Evolutionary conservation across 2,797 vertebrate species (phyloP).

Genomic region (Ctenopoma multispine): DNA sequence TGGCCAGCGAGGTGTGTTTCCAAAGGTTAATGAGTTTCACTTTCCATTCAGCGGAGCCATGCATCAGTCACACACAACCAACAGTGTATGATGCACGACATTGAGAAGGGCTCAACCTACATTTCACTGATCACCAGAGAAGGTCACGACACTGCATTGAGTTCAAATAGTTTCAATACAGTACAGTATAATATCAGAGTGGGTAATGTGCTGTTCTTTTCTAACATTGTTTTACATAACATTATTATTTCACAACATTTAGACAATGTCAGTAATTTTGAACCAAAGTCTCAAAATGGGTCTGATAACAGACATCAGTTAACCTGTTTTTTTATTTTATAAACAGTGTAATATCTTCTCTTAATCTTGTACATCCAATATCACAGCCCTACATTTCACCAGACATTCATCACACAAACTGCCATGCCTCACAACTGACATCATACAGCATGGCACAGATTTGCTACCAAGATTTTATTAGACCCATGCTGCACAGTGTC

Average conservation of each 20-base stretch:
- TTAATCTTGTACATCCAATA: neutral
- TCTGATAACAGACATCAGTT: neutral
- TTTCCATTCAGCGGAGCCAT: slow-evolving; percentile 19
- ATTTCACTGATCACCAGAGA: neutral
- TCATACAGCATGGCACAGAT: slow-evolving; percentile 26
- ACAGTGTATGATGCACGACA: slow-evolving; percentile 31
- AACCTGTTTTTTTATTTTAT: too few species aligned
- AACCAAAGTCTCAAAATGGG: too few species aligned
- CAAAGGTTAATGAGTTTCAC: slow-evolving; percentile 62
- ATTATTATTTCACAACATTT: neutral
- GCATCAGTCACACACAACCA: slow-evolving; percentile 26
- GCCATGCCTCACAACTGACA: slow-evolving; percentile 7
- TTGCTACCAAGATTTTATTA: slow-evolving; percentile 26
- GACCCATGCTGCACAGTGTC: slow-evolving; percentile 34
- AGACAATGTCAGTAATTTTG: too few species aligned
- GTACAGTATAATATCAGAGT: neutral
- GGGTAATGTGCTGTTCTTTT: neutral
- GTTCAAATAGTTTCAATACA: neutral
- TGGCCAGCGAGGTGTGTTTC: slow-evolving; percentile 45
- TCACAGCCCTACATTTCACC: slow-evolving; percentile 8
- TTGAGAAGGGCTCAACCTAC: slow-evolving; percentile 6
- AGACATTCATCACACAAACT: slow-evolving; percentile 11
- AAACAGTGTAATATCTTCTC: too few species aligned
- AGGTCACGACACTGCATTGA: neutral
- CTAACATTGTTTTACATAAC: too few species aligned